These are phyloP conservation scores for Aporophyla lueneburgensis DNA, from an alignment of 2,888 invertebrate genomes.

Conservation along the genomic window DNA sequence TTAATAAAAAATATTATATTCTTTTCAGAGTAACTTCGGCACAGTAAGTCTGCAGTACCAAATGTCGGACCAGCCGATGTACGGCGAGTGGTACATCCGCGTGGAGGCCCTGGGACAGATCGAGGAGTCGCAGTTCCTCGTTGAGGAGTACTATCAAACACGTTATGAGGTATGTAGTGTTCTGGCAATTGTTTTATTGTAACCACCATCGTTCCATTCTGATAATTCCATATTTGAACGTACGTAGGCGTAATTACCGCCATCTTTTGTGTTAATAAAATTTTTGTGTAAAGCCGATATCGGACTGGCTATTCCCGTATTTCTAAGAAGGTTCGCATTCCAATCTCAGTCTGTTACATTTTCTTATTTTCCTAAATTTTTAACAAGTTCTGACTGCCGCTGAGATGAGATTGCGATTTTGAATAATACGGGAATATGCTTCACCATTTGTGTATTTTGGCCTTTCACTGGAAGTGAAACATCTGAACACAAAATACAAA, in stretches of 20 bases:
- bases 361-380: too few species aligned
- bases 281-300: too few species aligned
- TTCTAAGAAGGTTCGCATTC: too few species aligned
- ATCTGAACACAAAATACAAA: neutral
- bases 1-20: neutral
- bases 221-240: neutral
- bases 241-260: too few species aligned
- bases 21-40: conserved; percentile 94
- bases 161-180: conserved; percentile 95
- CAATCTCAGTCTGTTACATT: too few species aligned
- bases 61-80: conserved; percentile 97
- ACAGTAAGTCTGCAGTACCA: conserved; percentile 98
- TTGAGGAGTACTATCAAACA: conserved; percentile 99
- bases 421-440: too few species aligned
- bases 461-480: neutral
- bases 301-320: too few species aligned
- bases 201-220: neutral
- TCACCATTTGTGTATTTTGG: neutral
- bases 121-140: conserved; percentile 96
- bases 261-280: neutral
- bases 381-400: too few species aligned
- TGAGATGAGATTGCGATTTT: too few species aligned
- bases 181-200: neutral
- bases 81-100: conserved; percentile 97
- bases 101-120: conserved; percentile 97